These are phyloP conservation scores for Grantiella picta DNA, from an alignment of 2,113 vertebrate species.

Conservation along the genomic window DNA sequence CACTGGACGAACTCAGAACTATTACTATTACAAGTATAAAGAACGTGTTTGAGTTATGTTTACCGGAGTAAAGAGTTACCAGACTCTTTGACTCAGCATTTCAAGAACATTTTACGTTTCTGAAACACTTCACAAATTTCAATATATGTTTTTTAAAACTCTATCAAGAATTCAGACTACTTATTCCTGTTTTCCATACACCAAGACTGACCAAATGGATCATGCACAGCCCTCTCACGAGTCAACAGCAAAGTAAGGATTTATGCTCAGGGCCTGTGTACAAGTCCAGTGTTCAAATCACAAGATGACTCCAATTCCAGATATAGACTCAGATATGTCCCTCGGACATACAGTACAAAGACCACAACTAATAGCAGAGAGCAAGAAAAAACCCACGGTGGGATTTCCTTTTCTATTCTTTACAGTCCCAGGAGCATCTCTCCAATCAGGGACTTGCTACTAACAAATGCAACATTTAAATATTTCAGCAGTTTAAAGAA, in stretches of 20 bases:
- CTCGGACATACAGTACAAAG: background rate
- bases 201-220: background rate
- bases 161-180: background rate
- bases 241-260: background rate
- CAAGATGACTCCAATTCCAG: background rate
- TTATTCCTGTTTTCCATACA: background rate
- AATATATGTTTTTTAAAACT: background rate
- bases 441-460: background rate
- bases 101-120: background rate
- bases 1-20: background rate
- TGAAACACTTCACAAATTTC: background rate
- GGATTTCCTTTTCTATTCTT: constrained; percentile 6
- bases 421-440: background rate
- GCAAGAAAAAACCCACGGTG: background rate
- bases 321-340: background rate
- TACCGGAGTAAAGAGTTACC: background rate
- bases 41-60: background rate
- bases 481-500: background rate
- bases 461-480: background rate
- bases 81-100: background rate
- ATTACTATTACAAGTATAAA: background rate
- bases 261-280: background rate
- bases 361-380: background rate
- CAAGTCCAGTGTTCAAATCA: background rate
- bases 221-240: background rate